Evolutionary conservation across 1,140 invertebrate species (phyloP).

Genomic region (Globodera rostochiensis): DNA sequence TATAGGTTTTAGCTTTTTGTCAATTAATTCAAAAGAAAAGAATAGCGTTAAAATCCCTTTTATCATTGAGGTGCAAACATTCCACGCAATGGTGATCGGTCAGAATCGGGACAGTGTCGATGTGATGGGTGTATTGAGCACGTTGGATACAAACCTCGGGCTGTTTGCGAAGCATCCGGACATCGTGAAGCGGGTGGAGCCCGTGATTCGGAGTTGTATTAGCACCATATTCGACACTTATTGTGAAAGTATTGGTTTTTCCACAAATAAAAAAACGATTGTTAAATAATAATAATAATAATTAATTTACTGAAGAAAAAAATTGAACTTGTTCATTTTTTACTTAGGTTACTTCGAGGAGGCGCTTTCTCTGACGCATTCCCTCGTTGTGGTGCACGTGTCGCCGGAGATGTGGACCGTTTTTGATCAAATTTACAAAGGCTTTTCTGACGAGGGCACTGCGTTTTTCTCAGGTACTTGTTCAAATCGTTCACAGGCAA

Average conservation of each 20-base stretch:
- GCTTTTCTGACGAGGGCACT: constrained; percentile 72
- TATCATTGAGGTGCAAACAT: constrained; percentile 77
- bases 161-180: constrained; percentile 86
- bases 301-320: no score
- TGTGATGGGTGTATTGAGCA: constrained; percentile 92
- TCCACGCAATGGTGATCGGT: constrained; percentile 78
- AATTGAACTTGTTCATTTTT: constrained; percentile 3
- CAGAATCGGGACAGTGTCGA: constrained; percentile 76
- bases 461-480: constrained; percentile 83
- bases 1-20: no score
- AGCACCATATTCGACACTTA: constrained; percentile 66
- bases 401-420: constrained; percentile 94
- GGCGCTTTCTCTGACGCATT: constrained; percentile 86
- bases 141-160: constrained; percentile 89
- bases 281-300: neutral
- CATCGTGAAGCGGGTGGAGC: constrained; percentile 85
- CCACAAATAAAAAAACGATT: neutral
- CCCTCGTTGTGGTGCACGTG: constrained; percentile 83
- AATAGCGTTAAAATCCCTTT: no score
- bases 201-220: constrained; percentile 87
- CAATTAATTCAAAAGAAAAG: no score
- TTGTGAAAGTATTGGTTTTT: constrained; percentile 26
- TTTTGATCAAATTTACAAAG: constrained; percentile 76
- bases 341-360: constrained; percentile 90
- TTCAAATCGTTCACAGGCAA: neutral